Evolutionary conservation across 1,140 invertebrate genomes (phyloP).

Genomic region (Battus philenor): DNA sequence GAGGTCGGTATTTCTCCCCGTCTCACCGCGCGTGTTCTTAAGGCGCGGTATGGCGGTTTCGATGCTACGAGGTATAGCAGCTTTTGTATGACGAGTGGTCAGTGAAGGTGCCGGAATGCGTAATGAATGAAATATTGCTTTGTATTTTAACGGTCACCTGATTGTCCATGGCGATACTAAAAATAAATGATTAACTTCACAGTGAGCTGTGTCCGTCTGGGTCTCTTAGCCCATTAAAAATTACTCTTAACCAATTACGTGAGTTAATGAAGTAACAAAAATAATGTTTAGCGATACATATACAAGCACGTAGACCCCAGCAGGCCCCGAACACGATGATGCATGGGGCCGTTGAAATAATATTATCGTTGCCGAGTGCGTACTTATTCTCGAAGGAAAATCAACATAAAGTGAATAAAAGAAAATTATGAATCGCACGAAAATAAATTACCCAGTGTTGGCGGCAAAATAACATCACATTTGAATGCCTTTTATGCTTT

Average conservation of each 20-base stretch:
- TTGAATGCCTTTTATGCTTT: conserved; percentile 76
- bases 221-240: too few relatives aligned
- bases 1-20: too few relatives aligned
- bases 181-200: too few relatives aligned
- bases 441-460: conserved; percentile 74
- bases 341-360: conserved; percentile 72
- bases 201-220: too few relatives aligned
- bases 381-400: conserved; percentile 71
- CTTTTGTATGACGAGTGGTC: too few relatives aligned
- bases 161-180: too few relatives aligned
- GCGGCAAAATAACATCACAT: conserved; percentile 76
- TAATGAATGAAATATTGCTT: too few relatives aligned
- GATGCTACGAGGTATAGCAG: too few relatives aligned
- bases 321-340: conserved; percentile 41
- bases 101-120: too few relatives aligned
- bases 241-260: conserved; percentile 3
- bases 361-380: conserved; percentile 72
- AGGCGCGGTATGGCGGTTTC: too few relatives aligned
- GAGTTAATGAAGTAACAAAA: conserved; percentile 21
- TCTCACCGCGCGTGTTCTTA: too few relatives aligned
- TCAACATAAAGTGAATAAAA: conserved; percentile 77
- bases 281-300: conserved; percentile 23
- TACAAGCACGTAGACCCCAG: conserved; percentile 52
- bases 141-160: too few relatives aligned
- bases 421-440: conserved; percentile 75